These are phyloP conservation scores for Cyprinodon diabolis DNA, from an alignment of 2,797 vertebrate genomes.

Conservation along the genomic window DNA sequence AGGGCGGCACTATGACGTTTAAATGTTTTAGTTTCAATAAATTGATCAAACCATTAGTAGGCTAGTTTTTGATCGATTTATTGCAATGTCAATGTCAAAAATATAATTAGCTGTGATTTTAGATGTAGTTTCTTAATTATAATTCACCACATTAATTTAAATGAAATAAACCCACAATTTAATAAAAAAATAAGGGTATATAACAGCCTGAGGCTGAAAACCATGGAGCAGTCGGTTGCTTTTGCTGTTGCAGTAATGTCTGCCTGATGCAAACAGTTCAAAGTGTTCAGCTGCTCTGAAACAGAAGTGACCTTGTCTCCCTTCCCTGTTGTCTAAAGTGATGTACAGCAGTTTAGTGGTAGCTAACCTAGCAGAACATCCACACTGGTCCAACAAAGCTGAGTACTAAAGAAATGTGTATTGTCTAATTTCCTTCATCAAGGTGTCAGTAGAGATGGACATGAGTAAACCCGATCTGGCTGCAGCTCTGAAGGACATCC, in stretches of 20 bases:
- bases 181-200: too few relatives aligned
- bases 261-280: not conserved
- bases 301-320: not conserved
- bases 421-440: not conserved
- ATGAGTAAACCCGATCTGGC: slow-evolving; percentile 82
- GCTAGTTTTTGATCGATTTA: too few relatives aligned
- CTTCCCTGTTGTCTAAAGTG: not conserved
- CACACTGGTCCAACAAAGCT: not conserved
- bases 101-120: too few relatives aligned
- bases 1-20: not conserved
- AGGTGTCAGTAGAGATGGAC: slow-evolving; percentile 86
- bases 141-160: too few relatives aligned
- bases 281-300: not conserved
- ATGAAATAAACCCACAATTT: not conserved
- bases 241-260: too few relatives aligned
- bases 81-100: too few relatives aligned
- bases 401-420: not conserved
- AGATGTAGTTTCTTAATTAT: too few relatives aligned
- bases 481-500: slow-evolving; percentile 83
- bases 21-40: not conserved
- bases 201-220: not conserved
- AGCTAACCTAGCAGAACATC: not conserved
- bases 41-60: too few relatives aligned
- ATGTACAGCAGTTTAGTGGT: not conserved
- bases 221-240: not conserved